These are phyloP conservation scores for Chaetophractus vellerosus DNA, from an alignment of 2,797 vertebrate genomes.

Conservation along the genomic window DNA sequence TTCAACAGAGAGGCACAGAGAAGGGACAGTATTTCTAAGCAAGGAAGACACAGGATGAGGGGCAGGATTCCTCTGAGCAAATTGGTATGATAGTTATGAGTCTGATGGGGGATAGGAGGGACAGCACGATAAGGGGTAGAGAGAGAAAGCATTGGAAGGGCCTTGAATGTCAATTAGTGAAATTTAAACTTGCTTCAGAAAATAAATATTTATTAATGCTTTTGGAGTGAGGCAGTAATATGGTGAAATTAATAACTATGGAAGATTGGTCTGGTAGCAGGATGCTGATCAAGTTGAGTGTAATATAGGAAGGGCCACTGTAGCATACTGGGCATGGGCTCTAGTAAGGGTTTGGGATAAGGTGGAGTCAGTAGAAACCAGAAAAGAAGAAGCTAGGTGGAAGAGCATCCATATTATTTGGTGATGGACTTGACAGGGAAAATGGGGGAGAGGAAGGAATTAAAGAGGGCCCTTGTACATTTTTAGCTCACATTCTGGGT, in stretches of 20 bases:
- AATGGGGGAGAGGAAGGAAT: neutral
- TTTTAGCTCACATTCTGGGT: neutral
- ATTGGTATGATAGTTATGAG: neutral
- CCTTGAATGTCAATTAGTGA: conserved; percentile 12
- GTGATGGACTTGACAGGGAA: neutral
- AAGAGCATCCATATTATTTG: neutral
- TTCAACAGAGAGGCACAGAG: neutral
- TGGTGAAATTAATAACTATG: neutral
- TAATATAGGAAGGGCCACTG: neutral
- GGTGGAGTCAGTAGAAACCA: neutral
- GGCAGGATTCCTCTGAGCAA: neutral
- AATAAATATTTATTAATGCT: neutral
- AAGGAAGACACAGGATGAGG: neutral
- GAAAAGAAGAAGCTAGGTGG: neutral
- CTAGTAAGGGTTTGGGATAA: neutral
- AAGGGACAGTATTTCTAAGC: neutral
- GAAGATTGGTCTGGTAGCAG: neutral
- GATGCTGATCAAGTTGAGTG: neutral
- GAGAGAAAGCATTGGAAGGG: neutral
- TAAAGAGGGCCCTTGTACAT: neutral
- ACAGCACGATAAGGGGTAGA: neutral
- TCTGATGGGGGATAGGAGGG: neutral
- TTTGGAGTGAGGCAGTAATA: neutral
- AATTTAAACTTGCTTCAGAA: conserved; percentile 10
- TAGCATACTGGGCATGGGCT: neutral